Conservation (phyloP, 2,113 vertebrate genomes). For the Cottus gobio region DNA sequence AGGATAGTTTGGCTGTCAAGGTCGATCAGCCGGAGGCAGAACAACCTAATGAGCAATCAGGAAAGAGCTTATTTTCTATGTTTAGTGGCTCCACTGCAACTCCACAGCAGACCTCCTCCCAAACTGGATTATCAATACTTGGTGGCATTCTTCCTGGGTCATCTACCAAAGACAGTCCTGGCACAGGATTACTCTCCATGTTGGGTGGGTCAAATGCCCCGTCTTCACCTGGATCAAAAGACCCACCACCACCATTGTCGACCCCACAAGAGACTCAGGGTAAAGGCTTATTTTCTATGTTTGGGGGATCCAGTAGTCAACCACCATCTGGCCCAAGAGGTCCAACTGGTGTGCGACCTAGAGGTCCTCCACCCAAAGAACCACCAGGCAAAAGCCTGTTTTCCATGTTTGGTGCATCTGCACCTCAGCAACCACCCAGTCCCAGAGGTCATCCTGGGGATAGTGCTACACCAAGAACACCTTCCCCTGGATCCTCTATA, state of each 20-base stretch:
- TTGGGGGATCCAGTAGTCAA: slow-evolving; percentile 71
- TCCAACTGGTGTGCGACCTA: slow-evolving; percentile 58
- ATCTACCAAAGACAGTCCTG: slow-evolving; percentile 73
- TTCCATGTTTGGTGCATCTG: slow-evolving; percentile 79
- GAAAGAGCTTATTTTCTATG: slow-evolving; percentile 77
- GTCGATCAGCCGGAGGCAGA: slow-evolving; percentile 42
- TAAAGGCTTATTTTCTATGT: slow-evolving; percentile 80
- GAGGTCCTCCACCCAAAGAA: slow-evolving; percentile 73
- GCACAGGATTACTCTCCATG: slow-evolving; percentile 80
- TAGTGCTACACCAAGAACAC: slow-evolving; percentile 45
- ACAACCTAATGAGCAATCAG: slow-evolving; percentile 57
- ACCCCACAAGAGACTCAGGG: slow-evolving; percentile 66
- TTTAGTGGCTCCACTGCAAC: slow-evolving; percentile 66
- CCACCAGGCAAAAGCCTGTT: slow-evolving; percentile 78
- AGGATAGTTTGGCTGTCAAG: slow-evolving; percentile 23
- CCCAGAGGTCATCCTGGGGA: slow-evolving; percentile 58
- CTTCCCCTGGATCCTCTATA: slow-evolving; percentile 73
- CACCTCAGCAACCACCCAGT: slow-evolving; percentile 63
- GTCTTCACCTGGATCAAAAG: slow-evolving; percentile 60
- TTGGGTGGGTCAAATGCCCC: slow-evolving; percentile 76
- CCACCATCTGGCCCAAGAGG: slow-evolving; percentile 50
- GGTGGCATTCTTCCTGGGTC: slow-evolving; percentile 78
- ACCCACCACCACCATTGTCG: slow-evolving; percentile 30
- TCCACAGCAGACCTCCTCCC: slow-evolving; percentile 57
- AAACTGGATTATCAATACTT: slow-evolving; percentile 78